Base-by-base conservation (phyloP, 1,140 invertebrate genomes). In the Heliconius hewitsoni region DNA sequence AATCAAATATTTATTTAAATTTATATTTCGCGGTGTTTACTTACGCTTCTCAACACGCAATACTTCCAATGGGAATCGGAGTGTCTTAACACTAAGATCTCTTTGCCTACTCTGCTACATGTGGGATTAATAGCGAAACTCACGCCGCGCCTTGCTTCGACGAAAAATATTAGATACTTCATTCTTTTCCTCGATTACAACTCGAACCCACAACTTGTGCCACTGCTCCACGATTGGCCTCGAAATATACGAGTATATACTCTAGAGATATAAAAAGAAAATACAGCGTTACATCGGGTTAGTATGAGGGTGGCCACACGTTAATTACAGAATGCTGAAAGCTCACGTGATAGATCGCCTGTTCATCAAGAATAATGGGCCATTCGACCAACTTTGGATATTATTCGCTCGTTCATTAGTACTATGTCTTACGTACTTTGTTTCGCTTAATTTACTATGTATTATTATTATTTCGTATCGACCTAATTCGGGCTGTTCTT, bases 281-380 rank as follows among this genome's bases (percentile, higher is more conserved):
- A 27, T 57, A 27, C 19, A n/a, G n/a, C 23, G 27, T 66, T 27
- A 27, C 27, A 27, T 66, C 13, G 23, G n/a, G 60, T 66, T 66
- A 52, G 78, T 76, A 78, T 60, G 72, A 70, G 72, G 73, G 52
- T 76, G 71, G 73, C 80, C 77, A 82, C 73, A 80, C 83, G 73
- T 82, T 86, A 79, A 84, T 86, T 84, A 86, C 76, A 76, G 76
- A 39, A 74, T 73, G 81, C 75, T 82, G 81, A 85, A 85, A 88
- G 85, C 84, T 60, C 30, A 66, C 78, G 81, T 89, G 87, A 89
- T 87, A 85, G 84, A 88, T 86, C 79, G 83, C 83, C 82, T 79
- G 85, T 82, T 89, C 84, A 86, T 83, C 83, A 84, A 83, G 84
- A 90, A 87, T 88, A 88, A 89, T 88, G 81, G 84, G 74, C 82